phyloP scores from a whole-genome alignment of 1,140 invertebrate genomes.

The Euura saliciscinereae region DNA sequence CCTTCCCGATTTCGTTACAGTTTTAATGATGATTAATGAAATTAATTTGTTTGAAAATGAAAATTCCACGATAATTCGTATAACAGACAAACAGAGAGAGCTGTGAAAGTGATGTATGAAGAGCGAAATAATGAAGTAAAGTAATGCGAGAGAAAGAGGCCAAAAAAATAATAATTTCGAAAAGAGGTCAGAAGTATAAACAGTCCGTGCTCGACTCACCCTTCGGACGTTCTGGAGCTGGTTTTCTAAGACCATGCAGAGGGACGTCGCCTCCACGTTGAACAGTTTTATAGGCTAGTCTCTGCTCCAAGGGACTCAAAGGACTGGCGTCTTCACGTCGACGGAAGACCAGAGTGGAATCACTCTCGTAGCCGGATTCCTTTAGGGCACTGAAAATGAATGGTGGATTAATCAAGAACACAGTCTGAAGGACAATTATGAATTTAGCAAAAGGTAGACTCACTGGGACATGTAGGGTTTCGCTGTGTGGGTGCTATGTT shows the following conservation, averaged over 20 bases:
- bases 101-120: conserved; percentile 10
- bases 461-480: conserved; percentile 78
- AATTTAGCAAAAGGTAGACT: conserved; percentile 21
- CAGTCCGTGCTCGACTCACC: conserved; percentile 61
- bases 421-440: too few relatives aligned
- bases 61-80: too few relatives aligned
- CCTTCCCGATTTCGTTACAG: too few relatives aligned
- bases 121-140: conserved; percentile 19
- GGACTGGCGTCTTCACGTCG: conserved; percentile 71
- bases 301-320: conserved; percentile 78
- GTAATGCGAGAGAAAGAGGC: conserved; percentile 8
- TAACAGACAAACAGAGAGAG: conserved; percentile 17
- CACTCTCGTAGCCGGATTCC: conserved; percentile 89
- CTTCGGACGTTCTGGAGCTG: conserved; percentile 84
- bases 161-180: conserved; percentile 17
- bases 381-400: conserved; percentile 72
- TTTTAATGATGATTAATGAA: too few relatives aligned
- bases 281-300: conserved; percentile 81
- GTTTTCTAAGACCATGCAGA: conserved; percentile 84
- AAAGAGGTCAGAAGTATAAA: conserved; percentile 18
- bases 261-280: conserved; percentile 92
- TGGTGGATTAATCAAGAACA: conserved; percentile 25
- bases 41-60: too few relatives aligned
- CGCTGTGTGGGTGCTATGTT: conserved; percentile 45
- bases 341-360: conserved; percentile 85